Conservation (phyloP, 2,888 invertebrate species). For the Dicranocentrus wangi region DNA sequence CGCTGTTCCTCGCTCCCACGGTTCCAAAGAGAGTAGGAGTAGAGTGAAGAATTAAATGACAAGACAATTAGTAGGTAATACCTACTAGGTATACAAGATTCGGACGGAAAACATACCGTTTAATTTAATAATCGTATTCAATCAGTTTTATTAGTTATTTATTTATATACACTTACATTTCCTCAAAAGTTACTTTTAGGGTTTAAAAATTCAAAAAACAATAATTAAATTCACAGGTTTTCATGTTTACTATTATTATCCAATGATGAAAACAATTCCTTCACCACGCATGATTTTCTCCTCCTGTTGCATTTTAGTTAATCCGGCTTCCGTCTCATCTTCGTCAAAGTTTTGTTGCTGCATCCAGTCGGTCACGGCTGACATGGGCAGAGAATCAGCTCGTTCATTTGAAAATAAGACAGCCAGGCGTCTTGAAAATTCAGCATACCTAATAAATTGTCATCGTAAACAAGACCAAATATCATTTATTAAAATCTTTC, state of each 20-base stretch:
- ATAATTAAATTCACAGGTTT: too few species aligned
- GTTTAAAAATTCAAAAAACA: too few species aligned
- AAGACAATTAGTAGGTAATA: too few species aligned
- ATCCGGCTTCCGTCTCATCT: conserved; percentile 85
- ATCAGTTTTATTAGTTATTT: too few species aligned
- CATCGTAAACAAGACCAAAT: conserved; percentile 57
- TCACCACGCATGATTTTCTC: conserved; percentile 95
- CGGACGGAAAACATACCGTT: too few species aligned
- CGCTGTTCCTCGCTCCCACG: too few species aligned
- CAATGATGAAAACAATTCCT: conserved; percentile 88
- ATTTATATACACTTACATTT: too few species aligned
- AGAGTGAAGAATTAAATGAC: too few species aligned
- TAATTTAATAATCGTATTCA: too few species aligned
- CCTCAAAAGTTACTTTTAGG: too few species aligned
- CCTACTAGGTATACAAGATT: too few species aligned
- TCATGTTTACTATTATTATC: conserved; percentile 74
- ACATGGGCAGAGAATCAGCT: conserved; percentile 83
- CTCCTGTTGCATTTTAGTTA: conserved; percentile 88
- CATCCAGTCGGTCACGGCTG: conserved; percentile 80
- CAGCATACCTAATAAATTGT: conserved; percentile 79
- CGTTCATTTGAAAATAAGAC: conserved; percentile 86
- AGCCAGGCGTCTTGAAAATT: conserved; percentile 84
- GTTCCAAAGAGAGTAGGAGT: too few species aligned
- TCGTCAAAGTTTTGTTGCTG: conserved; percentile 80
- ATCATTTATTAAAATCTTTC: neutral